Evolutionary conservation across 2,888 invertebrate genomes (phyloP).

Genomic region (Amblyjoppa fuscipennis): DNA sequence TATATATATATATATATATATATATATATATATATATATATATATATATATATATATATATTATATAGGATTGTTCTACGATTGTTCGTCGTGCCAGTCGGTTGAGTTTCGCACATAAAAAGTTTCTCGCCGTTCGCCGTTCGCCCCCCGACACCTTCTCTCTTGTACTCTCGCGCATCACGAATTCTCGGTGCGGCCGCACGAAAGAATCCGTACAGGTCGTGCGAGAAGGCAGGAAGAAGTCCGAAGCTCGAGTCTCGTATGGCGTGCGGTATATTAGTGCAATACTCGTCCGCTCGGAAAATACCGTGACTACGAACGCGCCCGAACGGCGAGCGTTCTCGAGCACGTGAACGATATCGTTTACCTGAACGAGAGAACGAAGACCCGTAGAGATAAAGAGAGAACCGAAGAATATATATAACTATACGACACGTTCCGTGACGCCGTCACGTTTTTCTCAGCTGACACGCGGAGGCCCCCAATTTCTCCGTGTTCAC

Average conservation of each 20-base stretch:
- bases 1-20: no score
- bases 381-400: not conserved
- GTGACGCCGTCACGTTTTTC: conserved; percentile 37
- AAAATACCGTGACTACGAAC: conserved; percentile 19
- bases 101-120: not conserved
- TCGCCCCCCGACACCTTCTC: conserved; percentile 23
- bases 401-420: not conserved
- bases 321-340: not conserved
- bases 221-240: not conserved
- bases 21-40: no score
- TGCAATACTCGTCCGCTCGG: not conserved
- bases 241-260: conserved; percentile 7
- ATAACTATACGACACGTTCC: conserved; percentile 16
- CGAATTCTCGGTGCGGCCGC: conserved; percentile 15
- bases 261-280: not conserved
- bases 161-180: conserved; percentile 17
- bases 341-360: conserved; percentile 14
- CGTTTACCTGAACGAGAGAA: conserved; percentile 17
- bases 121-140: not conserved
- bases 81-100: not conserved
- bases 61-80: not conserved
- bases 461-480: conserved; percentile 3
- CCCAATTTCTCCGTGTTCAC: not conserved
- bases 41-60: no score
- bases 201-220: not conserved